Percentiles rank a stretch among this genome's conserved stretches.
Evolutionary conservation across 2,888 invertebrate species (phyloP).

Genomic region (Rapana venosa): DNA sequence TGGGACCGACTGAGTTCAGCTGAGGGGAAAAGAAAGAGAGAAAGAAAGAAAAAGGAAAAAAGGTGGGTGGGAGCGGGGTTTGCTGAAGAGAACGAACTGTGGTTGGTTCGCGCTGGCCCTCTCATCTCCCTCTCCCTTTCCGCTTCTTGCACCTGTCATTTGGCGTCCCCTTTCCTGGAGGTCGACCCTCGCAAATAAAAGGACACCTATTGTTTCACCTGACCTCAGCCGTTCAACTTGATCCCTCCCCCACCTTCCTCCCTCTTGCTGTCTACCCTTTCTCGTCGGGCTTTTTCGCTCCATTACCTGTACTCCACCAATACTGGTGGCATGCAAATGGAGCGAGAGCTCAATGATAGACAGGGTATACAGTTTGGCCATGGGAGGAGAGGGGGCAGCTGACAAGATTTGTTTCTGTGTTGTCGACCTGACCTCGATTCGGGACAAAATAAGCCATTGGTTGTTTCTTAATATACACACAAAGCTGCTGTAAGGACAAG

Average conservation of each 20-base stretch:
- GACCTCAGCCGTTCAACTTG: not conserved
- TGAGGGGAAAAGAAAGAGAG: not conserved
- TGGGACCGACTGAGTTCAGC: not conserved
- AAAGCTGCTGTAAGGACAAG: too few species aligned
- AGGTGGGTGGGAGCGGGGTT: not conserved
- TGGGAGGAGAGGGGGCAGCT: too few species aligned
- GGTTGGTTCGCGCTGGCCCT: not conserved
- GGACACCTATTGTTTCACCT: slow-evolving; percentile 29
- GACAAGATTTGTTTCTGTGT: too few species aligned
- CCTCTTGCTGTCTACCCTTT: not conserved
- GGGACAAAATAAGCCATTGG: too few species aligned
- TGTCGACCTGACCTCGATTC: too few species aligned
- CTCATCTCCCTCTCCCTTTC: slow-evolving; percentile 14
- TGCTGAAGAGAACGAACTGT: not conserved
- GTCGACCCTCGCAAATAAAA: not conserved
- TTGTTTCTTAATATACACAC: too few species aligned
- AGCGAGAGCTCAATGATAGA: not conserved
- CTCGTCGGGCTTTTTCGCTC: slow-evolving; percentile 15
- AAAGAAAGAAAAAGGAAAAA: not conserved
- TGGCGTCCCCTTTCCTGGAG: slow-evolving; percentile 26
- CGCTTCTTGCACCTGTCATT: slow-evolving; percentile 31
- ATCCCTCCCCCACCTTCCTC: not conserved
- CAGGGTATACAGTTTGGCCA: not conserved
- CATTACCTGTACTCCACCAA: not conserved
- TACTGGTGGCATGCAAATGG: slow-evolving; percentile 12